These are phyloP conservation scores for Oscheius onirici DNA, from an alignment of 2,888 invertebrate genomes.

Conservation along the genomic window DNA sequence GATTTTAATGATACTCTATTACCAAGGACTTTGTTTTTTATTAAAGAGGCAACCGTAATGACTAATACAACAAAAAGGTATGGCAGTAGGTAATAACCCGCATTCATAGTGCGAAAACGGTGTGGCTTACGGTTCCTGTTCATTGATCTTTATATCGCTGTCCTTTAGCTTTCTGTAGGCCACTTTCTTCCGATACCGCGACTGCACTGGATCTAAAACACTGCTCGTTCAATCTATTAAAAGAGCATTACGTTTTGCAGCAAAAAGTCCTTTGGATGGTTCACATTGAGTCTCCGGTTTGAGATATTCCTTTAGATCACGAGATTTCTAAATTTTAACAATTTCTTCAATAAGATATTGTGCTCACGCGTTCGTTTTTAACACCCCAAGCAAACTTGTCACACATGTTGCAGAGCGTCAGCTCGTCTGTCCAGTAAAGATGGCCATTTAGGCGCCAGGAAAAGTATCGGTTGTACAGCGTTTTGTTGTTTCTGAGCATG, in stretches of 20 bases:
- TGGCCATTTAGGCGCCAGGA: neutral
- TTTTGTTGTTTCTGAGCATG: neutral
- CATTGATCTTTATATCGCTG: neutral
- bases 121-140: neutral
- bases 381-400: neutral
- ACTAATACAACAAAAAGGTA: neutral
- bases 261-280: slow-evolving; percentile 1
- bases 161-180: neutral
- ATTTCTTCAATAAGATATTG: neutral
- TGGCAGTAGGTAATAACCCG: neutral
- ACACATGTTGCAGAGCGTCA: neutral
- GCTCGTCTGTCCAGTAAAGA: neutral
- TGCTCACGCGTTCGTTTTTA: neutral
- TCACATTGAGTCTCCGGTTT: slow-evolving; percentile 8
- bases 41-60: neutral
- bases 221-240: neutral
- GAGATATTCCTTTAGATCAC: neutral
- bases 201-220: neutral
- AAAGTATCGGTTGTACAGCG: slow-evolving; percentile 5
- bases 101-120: neutral
- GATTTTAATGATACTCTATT: neutral
- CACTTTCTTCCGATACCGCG: neutral
- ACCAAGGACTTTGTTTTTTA: neutral
- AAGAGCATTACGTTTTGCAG: neutral
- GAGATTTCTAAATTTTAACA: neutral